These are phyloP conservation scores for Exocentrus adspersus DNA, from an alignment of 2,888 invertebrate species.

Conservation along the genomic window DNA sequence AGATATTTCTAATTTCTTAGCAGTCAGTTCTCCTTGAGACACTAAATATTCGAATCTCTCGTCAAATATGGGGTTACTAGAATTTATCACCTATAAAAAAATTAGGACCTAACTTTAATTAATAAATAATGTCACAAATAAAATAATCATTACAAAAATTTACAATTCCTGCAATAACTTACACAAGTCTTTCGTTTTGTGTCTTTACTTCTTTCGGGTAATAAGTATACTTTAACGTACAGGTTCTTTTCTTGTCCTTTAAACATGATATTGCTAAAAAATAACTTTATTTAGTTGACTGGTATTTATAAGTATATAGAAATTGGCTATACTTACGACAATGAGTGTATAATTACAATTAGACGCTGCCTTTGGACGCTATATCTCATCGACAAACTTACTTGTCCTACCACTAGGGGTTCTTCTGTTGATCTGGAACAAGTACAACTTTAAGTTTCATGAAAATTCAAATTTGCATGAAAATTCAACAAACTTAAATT, in stretches of 20 bases:
- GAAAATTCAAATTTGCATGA: too few species aligned
- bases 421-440: slow-evolving; percentile 31
- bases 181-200: slow-evolving; percentile 86
- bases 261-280: slow-evolving; percentile 79
- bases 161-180: slow-evolving; percentile 54
- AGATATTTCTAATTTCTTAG: slow-evolving; percentile 81
- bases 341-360: slow-evolving; percentile 85
- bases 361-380: slow-evolving; percentile 84
- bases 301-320: too few species aligned
- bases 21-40: slow-evolving; percentile 80
- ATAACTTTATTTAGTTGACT: too few species aligned
- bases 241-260: slow-evolving; percentile 89
- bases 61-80: slow-evolving; percentile 88
- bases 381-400: slow-evolving; percentile 86
- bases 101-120: too few species aligned
- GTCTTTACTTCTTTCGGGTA: slow-evolving; percentile 85
- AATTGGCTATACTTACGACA: slow-evolving; percentile 76
- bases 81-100: slow-evolving; percentile 73
- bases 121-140: too few species aligned
- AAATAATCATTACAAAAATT: too few species aligned
- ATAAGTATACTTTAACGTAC: slow-evolving; percentile 86
- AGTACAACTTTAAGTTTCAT: not conserved
- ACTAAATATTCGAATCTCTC: slow-evolving; percentile 90
- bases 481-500: too few species aligned
- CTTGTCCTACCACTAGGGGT: slow-evolving; percentile 58